These are phyloP conservation scores for Drosophila maculinotata DNA, from an alignment of 2,888 invertebrate genomes.

Conservation along the genomic window DNA sequence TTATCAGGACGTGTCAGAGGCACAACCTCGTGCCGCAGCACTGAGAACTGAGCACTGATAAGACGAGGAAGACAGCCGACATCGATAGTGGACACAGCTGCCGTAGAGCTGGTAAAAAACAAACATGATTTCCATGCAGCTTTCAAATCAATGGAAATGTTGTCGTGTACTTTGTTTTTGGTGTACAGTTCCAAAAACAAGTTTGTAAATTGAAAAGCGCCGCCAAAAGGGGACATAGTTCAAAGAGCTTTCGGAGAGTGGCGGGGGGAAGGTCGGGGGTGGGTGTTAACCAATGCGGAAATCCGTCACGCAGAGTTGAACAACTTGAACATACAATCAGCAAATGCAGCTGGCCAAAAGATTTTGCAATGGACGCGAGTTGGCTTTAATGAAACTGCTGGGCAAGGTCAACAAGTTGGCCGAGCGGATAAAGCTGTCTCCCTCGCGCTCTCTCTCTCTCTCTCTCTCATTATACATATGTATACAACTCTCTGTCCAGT, in stretches of 20 bases:
- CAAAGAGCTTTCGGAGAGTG: slow-evolving; percentile 40
- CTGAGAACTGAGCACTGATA: slow-evolving; percentile 46
- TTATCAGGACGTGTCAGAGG: slow-evolving; percentile 33
- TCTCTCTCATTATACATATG: no score
- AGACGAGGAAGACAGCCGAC: slow-evolving; percentile 16
- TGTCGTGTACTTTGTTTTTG: neutral
- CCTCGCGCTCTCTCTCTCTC: neutral
- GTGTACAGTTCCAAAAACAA: slow-evolving; percentile 22
- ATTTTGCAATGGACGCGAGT: slow-evolving; percentile 61
- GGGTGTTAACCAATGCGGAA: slow-evolving; percentile 62
- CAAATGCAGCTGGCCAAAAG: slow-evolving; percentile 63
- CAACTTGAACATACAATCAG: slow-evolving; percentile 30
- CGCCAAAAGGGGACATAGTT: slow-evolving; percentile 46
- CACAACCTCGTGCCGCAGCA: slow-evolving; percentile 26
- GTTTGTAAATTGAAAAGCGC: slow-evolving; percentile 44
- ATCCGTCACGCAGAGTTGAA: slow-evolving; percentile 69
- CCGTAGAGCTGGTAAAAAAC: neutral
- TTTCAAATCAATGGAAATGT: slow-evolving; percentile 39
- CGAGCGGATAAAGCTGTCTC: slow-evolving; percentile 14
- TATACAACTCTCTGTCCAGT: neutral
- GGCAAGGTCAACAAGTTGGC: slow-evolving; percentile 69
- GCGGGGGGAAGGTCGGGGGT: neutral
- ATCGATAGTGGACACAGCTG: slow-evolving; percentile 23
- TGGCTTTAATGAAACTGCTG: slow-evolving; percentile 53
- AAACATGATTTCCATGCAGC: slow-evolving; percentile 7